Base-by-base conservation (phyloP, 2,888 invertebrate genomes). In the Oasisia sp. region DNA sequence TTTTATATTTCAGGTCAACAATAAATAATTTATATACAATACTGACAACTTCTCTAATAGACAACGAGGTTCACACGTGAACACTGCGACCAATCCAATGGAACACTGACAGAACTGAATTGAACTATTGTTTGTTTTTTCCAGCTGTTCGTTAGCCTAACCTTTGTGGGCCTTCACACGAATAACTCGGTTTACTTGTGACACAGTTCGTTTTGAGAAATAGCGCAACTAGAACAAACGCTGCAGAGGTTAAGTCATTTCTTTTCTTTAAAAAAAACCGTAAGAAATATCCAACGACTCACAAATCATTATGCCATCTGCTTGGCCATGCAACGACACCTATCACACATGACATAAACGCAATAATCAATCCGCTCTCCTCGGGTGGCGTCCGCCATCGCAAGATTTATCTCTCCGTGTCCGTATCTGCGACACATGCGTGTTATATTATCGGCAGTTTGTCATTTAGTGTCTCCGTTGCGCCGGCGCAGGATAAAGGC, bases 361-460 rank as follows among this genome's bases (percentile, higher is more conserved):
- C 74, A 74, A 74, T 74, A 74, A 74, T 74, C 74, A 74, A 74
- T 74, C 74, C n/a, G 74, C 27, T 74, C 74, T 74, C 74, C 27
- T 19, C 74, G 74, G 27, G 74, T 74, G 74, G 74, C 74, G 74
- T 74, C 74, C 7, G 74, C 74, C 74, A 74, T 74, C 27, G 74
- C 74, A 19, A 74, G 74, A 74, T 74, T 74, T 74, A 74, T 74
- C 74, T 74, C 27, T 27, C 74, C 27, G 74, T 74, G 19, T 74
- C 74, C 14, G 19, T 74, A 74, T 74, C 74, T 74, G 19, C 74
- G 74, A 74, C 74, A 74, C 74, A 74, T 74, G 74, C 74, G 27
- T 74, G 74, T 74, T 74, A 74, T 74, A 74, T 74, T 74, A 74
- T 74, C 74, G 19, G 74, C 74, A 74, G 74, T 74, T 74, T 74